A percentile compares a stretch with the other conserved stretches of the same genome.
Conservation (phyloP, 2,797 vertebrate genomes). For the Eremophila alpestris region DNA sequence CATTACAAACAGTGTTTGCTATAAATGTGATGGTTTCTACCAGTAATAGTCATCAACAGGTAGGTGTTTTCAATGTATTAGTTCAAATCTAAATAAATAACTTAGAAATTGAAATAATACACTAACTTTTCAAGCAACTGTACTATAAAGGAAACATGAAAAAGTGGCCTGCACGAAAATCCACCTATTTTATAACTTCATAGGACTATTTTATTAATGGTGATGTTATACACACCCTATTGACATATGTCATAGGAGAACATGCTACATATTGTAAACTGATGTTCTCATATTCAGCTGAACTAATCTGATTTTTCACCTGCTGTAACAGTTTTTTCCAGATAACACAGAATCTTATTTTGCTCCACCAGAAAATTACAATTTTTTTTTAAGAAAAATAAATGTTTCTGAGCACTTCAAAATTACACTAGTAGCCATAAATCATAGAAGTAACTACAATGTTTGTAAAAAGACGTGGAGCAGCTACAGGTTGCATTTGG, state of each 20-base stretch:
- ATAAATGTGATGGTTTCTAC: not conserved
- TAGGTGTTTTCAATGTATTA: not conserved
- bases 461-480: not conserved
- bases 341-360: not conserved
- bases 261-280: not conserved
- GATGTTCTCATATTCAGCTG: not conserved
- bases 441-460: not conserved
- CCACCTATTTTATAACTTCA: not conserved
- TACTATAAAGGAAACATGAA: not conserved
- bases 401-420: not conserved
- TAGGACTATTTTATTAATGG: not conserved
- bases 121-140: not conserved
- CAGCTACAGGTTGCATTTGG: not conserved
- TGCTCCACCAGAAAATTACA: not conserved
- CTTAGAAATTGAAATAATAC: not conserved
- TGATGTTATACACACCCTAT: not conserved
- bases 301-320: not conserved
- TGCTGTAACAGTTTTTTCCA: not conserved
- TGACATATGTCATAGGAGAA: not conserved
- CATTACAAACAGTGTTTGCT: not conserved
- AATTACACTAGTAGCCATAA: not conserved
- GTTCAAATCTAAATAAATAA: not conserved
- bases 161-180: not conserved
- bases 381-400: not conserved
- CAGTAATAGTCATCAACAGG: not conserved